Evolutionary conservation across 1,140 invertebrate species (phyloP), one percentile per base, ranked within the genome.

Genomic region (Plectrocnemia conspersa): DNA sequence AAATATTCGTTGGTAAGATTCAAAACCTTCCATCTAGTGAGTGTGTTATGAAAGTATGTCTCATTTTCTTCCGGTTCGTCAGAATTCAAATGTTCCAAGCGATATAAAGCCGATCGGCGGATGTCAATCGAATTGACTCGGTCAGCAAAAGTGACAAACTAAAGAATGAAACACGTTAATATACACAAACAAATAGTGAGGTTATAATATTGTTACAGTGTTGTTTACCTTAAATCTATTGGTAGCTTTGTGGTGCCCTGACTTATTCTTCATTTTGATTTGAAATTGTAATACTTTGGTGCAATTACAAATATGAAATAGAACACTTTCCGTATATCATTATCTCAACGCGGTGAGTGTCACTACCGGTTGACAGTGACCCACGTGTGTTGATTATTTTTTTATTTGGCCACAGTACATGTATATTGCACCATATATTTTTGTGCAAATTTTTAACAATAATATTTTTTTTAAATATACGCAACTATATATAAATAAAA

Each of bases 111-210:
- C 36, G 91, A 78, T 70, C 82, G 84, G 50, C 91, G 85, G 27
- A 95, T 77, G 66, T 93, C 86, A 27, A 95, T 88, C 58, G 84
- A 79, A 61, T 83, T 79, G 19, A 96, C 82, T 53, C 90, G 76
- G 64, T 93, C 89, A 13, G 83, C 82, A 72, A 95, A 94, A 10
- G 86, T 82, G 70, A 88, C 82, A 71, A 93, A 94, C 91, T 93
- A 67, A 50, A 83, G 81, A 66, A 57, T 65, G 65, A 61, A 56
- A 40, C 52, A 36, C 29, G 54, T 7, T 45, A 38, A 53, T 41
- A 47, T 41, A 59, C 41, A 25, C 23, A 57, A 18, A 21, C 35
- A 19, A 19, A 33, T 10, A n/a, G 24, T 54, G 19, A 40, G 2
- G 13, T 48, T 10, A 54, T 52, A 53, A 40, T 47, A 40, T 47